phyloP scores from a whole-genome alignment of 2,797 vertebrate genomes.

The Danionella dracula region DNA sequence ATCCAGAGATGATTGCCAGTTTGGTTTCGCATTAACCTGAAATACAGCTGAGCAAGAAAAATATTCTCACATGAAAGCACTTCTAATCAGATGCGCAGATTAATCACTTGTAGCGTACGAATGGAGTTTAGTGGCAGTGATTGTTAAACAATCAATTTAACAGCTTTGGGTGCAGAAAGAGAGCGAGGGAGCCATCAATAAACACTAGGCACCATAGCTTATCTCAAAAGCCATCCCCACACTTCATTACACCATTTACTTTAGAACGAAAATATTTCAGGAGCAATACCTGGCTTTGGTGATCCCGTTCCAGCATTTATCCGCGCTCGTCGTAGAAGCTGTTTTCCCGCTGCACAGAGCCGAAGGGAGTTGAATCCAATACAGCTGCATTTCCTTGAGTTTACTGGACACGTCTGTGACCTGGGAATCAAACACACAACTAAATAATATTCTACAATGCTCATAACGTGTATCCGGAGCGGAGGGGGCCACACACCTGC shows the following conservation, averaged over 20 bases:
- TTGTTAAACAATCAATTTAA: constrained; percentile 31
- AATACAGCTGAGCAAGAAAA: constrained; percentile 11
- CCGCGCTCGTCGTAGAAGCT: constrained; percentile 68
- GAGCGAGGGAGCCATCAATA: not conserved
- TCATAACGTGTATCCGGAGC: not conserved
- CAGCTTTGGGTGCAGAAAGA: constrained; percentile 7
- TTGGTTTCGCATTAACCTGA: constrained; percentile 9
- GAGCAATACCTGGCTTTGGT: constrained; percentile 77
- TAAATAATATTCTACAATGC: not conserved
- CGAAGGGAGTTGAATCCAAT: constrained; percentile 85
- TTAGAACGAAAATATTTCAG: too few species aligned
- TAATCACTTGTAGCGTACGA: constrained; percentile 35
- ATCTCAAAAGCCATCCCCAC: constrained; percentile 3
- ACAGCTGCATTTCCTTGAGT: constrained; percentile 78
- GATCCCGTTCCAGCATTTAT: constrained; percentile 92
- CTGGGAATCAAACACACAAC: constrained; percentile 57
- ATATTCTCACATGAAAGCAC: not conserved
- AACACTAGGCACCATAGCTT: not conserved
- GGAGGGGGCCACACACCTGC: constrained; percentile 65
- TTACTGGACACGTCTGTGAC: constrained; percentile 82
- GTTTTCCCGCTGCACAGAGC: constrained; percentile 81
- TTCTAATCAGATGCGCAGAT: constrained; percentile 14
- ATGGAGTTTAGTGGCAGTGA: constrained; percentile 4
- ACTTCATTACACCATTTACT: not conserved
- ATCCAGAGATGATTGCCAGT: not conserved